Base-by-base conservation (phyloP, 2,797 vertebrate genomes). In the Echeneis naucrates region DNA sequence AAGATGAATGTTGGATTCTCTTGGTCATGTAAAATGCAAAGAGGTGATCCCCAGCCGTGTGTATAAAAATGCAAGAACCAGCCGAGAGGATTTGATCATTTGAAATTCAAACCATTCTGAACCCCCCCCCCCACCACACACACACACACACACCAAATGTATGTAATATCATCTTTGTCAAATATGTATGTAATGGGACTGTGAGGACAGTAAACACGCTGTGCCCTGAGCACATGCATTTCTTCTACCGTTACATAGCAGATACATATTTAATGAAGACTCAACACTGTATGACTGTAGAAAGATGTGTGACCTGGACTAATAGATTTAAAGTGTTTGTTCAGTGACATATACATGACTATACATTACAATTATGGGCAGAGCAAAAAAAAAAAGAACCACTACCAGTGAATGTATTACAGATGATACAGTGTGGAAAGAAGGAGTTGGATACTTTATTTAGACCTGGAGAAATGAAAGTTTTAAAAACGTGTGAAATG, bases 151-250 rank as follows among this genome's bases (percentile, higher is more conserved):
- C 57, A 16, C 16, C 40, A 17, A 42, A 77, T 35, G 27, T 78
- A 61, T 77, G 63, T 70, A 77, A 87, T 78, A 83, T 85, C 53
- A 42, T 77, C 76, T 76, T 83, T 80, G 82, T 88, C 83, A 85
- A 82, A 86, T 77, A 83, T 86, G 77, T 70, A 78, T 84, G 77
- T 69, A 85, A 78, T 70, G 70, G 75, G 75, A 81, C 17, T 48
- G 65, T 42, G 63, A 75, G 16, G 58, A 59, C 68, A 52, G 67
- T 54, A 45, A 73, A 74, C 75, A 60, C 37, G 56, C 19, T 12
- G 69, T 33, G 26, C 72, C 47, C 45, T 33, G 23, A 44, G 68
- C 72, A 68, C 67, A 61, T 9, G 52, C 52, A n/a, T 17, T 4
- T 59, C 38, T 84, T 63, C 54, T 73, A 62, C 71, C 72, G 48